These are phyloP conservation scores for Pyrochroa serraticornis DNA, from an alignment of 2,888 invertebrate genomes.

Conservation along the genomic window DNA sequence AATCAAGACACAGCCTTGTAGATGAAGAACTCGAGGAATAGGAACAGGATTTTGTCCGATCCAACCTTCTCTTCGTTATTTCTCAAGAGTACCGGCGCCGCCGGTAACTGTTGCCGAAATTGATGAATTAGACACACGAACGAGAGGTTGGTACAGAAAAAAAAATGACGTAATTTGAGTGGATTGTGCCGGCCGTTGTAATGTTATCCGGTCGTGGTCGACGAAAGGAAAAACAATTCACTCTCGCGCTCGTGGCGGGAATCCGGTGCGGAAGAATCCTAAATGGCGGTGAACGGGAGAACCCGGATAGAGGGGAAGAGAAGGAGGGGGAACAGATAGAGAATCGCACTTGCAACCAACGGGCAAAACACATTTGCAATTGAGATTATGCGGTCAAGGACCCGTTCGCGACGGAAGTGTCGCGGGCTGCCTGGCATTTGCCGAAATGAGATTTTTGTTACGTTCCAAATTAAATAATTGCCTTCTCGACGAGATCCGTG, in stretches of 20 bases:
- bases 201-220: neutral
- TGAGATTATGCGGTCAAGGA: constrained; percentile 54
- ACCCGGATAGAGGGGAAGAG: neutral
- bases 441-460: constrained; percentile 10
- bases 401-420: constrained; percentile 27
- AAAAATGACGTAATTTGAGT: neutral
- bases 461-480: neutral
- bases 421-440: constrained; percentile 23
- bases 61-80: too few species aligned
- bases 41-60: too few species aligned
- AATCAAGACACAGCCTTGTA: too few species aligned
- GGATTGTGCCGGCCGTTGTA: neutral
- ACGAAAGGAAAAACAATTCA: constrained; percentile 22
- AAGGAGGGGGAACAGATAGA: too few species aligned
- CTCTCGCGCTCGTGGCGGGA: constrained; percentile 10
- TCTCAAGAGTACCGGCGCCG: too few species aligned
- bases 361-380: constrained; percentile 40
- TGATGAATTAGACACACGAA: constrained; percentile 10
- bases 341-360: too few species aligned
- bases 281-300: constrained; percentile 8
- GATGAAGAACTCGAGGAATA: too few species aligned
- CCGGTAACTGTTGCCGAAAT: constrained; percentile 11
- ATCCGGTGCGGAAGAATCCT: constrained; percentile 17
- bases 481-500: neutral
- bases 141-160: neutral